Base-by-base conservation (phyloP, 2,797 vertebrate genomes). In the Masticophis lateralis region DNA sequence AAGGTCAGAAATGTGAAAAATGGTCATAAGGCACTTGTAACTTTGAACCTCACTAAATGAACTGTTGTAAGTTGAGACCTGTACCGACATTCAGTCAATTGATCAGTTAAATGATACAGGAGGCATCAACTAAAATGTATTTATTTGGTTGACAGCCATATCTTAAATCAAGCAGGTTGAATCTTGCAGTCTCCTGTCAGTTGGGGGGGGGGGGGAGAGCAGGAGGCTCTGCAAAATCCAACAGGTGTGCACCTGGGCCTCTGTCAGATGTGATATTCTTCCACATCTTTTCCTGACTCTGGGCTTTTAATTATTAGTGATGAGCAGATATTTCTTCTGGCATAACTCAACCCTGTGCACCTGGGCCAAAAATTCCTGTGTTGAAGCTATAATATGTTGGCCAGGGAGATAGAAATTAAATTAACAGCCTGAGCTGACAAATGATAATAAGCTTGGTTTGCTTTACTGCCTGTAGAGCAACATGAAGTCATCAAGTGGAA, bases 241-340 rank as follows among this genome's bases (percentile, higher is more conserved):
- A 89, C 57, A 86, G 51, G 27, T 61, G 57, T 89, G 66, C 93
- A 93, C 93, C 93, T 93, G 90, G 93, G 83, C n/a, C 12, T 20
- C 32, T 60, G 93, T 91, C 93, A 93, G n/a, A 32, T 91, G 53
- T 57, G 61, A 91, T 91, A 69, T 63, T 91, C 90, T 88, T 93
- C 93, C 63, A 93, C 61, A n/a, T 79, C 87, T 91, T 93, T n/a
- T 69, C 57, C 18, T 79, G 14, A 55, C 57, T 93, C 57, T 91
- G 56, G 88, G 47, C 4, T 55, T 93, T 93, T 93, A 91, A 91
- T 93, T 93, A 91, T 93, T 59, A 27, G 28, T 88, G 57, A 51
- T 89, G 90, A 88, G 57, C 87, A 63, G 59, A 43, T 86, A 59
- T 88, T 91, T 86, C n/a, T 89, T 86, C 90, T 91, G 57, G 51